Conservation (phyloP, 2,888 invertebrate genomes). For the Ichneumoninae sp. region DNA sequence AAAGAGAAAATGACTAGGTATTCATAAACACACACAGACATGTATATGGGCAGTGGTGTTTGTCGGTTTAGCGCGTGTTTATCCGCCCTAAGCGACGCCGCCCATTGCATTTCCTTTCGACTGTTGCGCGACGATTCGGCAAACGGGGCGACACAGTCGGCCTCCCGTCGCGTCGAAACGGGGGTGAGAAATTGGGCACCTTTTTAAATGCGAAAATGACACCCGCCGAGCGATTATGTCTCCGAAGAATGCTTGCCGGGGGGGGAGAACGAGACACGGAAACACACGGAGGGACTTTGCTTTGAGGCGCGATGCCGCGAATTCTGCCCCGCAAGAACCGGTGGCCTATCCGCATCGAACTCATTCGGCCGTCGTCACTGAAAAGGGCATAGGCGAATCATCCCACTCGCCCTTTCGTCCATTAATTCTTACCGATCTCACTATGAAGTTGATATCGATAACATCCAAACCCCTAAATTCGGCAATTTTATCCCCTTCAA, state of each 20-base stretch:
- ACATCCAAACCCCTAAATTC: background rate
- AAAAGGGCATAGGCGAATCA: constrained; percentile 16
- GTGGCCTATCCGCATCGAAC: constrained; percentile 55
- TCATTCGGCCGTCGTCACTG: constrained; percentile 22
- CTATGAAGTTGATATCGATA: background rate
- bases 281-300: constrained; percentile 56
- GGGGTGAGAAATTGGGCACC: constrained; percentile 83
- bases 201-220: constrained; percentile 77
- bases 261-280: constrained; percentile 46
- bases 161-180: constrained; percentile 80
- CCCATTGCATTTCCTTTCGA: constrained; percentile 62
- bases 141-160: constrained; percentile 60
- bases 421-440: too few relatives aligned
- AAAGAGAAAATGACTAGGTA: constrained; percentile 64
- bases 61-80: constrained; percentile 71
- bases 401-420: background rate
- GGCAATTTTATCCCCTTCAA: background rate
- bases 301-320: constrained; percentile 63
- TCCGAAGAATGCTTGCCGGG: constrained; percentile 63
- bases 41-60: constrained; percentile 60
- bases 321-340: constrained; percentile 45
- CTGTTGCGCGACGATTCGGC: constrained; percentile 68
- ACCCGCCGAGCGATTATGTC: constrained; percentile 77
- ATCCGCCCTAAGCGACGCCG: constrained; percentile 69
- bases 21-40: background rate